These are phyloP conservation scores for Haemorhous mexicanus DNA, from an alignment of 2,113 vertebrate genomes.

Conservation along the genomic window DNA sequence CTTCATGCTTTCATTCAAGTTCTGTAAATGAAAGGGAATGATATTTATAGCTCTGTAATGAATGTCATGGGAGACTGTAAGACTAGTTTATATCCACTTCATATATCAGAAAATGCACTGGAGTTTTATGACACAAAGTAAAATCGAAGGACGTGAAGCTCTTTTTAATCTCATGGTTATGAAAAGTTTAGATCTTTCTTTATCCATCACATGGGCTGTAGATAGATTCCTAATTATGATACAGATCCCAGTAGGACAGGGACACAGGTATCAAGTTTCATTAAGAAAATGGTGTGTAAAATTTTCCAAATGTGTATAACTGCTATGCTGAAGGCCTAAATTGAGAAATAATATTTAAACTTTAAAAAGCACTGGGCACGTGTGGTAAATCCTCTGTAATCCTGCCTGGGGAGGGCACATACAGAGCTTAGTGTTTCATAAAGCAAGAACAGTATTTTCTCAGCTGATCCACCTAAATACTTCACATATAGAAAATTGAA, in stretches of 20 bases:
- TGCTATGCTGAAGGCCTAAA: not conserved
- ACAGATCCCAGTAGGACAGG: not conserved
- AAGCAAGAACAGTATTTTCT: not conserved
- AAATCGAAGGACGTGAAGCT: not conserved
- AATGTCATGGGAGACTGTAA: not conserved
- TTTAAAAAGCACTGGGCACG: not conserved
- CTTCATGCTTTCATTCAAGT: not conserved
- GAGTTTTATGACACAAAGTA: not conserved
- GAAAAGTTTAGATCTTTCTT: not conserved
- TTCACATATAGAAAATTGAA: not conserved
- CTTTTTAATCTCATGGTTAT: not conserved
- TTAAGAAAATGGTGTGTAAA: not conserved
- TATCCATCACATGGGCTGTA: not conserved
- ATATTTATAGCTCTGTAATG: not conserved
- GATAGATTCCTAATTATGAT: not conserved
- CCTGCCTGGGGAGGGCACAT: not conserved
- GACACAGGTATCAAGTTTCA: not conserved
- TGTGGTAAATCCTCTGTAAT: not conserved
- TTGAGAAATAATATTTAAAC: not conserved
- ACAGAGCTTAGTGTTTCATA: not conserved
- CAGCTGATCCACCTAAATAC: not conserved
- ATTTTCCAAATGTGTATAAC: not conserved
- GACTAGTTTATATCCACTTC: not conserved
- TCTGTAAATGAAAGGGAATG: not conserved
- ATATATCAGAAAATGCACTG: not conserved